phyloP scores from a whole-genome alignment of 2,888 invertebrate genomes.

The Dichetophora obliterata region DNA sequence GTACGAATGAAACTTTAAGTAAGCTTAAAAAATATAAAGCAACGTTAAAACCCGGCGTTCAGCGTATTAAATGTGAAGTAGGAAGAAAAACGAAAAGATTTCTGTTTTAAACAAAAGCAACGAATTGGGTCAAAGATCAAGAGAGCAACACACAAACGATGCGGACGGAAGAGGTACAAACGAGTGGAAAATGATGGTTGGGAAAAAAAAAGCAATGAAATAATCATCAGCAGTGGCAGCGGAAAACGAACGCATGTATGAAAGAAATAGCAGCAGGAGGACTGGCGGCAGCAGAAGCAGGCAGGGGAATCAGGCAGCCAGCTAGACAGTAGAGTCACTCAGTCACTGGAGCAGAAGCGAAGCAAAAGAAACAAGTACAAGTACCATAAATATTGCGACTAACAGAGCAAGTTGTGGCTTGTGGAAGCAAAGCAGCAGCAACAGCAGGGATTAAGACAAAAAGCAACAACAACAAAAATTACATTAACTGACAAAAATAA shows the following conservation, averaged over 20 bases:
- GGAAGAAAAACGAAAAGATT: conserved; percentile 2
- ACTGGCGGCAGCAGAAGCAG: too few species aligned
- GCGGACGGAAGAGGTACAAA: not conserved
- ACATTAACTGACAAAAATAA: not conserved
- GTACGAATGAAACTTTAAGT: not conserved
- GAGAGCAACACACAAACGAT: conserved; percentile 14
- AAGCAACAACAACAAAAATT: not conserved
- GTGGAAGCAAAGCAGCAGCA: not conserved
- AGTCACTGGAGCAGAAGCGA: not conserved
- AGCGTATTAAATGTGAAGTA: not conserved
- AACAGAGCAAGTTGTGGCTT: too few species aligned
- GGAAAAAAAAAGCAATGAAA: conserved; percentile 16
- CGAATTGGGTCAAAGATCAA: conserved; percentile 39
- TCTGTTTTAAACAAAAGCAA: not conserved
- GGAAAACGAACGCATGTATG: not conserved
- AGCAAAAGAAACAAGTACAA: not conserved
- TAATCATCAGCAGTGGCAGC: conserved; percentile 31
- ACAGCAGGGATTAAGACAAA: not conserved
- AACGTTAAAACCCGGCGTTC: not conserved
- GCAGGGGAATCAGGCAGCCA: not conserved
- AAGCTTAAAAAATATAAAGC: not conserved
- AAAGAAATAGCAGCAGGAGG: conserved; percentile 12
- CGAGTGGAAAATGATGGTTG: not conserved
- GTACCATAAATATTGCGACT: not conserved
- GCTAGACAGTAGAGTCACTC: not conserved